phyloP scores from a whole-genome alignment of 1,140 invertebrate species.

The Apis dorsata region DNA sequence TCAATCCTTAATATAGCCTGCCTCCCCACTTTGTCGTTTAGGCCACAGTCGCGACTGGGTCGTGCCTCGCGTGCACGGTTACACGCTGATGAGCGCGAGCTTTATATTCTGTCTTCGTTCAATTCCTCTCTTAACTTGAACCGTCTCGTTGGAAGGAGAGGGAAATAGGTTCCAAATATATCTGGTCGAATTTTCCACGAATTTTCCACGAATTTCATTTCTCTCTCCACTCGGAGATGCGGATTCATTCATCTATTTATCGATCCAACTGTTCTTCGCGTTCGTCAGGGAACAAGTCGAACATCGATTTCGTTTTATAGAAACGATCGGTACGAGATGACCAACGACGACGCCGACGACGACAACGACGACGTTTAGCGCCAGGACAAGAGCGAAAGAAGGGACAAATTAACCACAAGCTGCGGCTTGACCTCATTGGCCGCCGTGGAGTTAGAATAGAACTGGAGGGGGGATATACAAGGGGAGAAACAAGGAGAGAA shows the following conservation, averaged over 20 bases:
- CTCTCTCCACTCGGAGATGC: background rate
- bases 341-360: background rate
- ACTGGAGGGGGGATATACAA: slow-evolving; percentile 44
- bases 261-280: background rate
- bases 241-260: background rate
- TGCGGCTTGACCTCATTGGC: slow-evolving; percentile 70
- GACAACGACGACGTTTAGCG: slow-evolving; percentile 25
- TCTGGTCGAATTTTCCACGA: background rate
- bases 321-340: slow-evolving; percentile 20
- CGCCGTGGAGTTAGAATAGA: slow-evolving; percentile 69
- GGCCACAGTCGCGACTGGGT: slow-evolving; percentile 1
- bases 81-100: slow-evolving; percentile 24
- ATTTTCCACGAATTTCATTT: background rate
- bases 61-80: slow-evolving; percentile 7
- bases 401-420: slow-evolving; percentile 73
- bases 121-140: background rate
- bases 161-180: background rate
- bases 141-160: background rate
- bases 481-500: slow-evolving; percentile 31
- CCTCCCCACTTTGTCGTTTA: slow-evolving; percentile 23
- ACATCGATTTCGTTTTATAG: slow-evolving; percentile 11
- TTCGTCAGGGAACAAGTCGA: background rate
- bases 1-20: slow-evolving; percentile 63
- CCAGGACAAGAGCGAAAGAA: slow-evolving; percentile 69
- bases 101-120: slow-evolving; percentile 12